Percentiles rank a stretch among this genome's conserved stretches.
Evolutionary conservation across 2,797 vertebrate species (phyloP).

Genomic region (Otolemur crassicaudatus): DNA sequence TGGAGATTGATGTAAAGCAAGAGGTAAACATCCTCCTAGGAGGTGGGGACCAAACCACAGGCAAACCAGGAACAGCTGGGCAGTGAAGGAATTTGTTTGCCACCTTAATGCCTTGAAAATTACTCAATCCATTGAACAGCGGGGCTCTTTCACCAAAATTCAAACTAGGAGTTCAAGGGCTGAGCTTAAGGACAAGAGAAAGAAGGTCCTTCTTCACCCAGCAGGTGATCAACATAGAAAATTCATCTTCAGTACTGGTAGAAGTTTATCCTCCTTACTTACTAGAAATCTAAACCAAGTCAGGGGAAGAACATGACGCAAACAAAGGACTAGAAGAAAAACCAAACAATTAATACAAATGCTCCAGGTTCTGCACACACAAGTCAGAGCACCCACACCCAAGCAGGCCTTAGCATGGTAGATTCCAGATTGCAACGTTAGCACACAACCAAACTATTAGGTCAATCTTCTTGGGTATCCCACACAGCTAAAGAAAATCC

Average conservation of each 20-base stretch:
- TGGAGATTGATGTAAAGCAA: background rate
- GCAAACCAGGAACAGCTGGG: background rate
- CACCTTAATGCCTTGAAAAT: background rate
- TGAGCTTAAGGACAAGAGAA: background rate
- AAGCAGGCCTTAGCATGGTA: background rate
- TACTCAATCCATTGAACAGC: background rate
- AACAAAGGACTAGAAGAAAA: background rate
- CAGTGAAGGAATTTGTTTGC: background rate
- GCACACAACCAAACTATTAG: background rate
- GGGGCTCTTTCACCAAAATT: background rate
- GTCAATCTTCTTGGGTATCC: background rate
- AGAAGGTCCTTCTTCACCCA: background rate
- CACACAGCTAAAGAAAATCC: background rate
- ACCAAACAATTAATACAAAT: background rate
- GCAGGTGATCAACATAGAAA: background rate
- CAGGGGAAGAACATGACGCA: background rate
- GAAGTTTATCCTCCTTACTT: background rate
- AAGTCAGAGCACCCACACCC: background rate
- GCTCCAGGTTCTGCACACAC: background rate
- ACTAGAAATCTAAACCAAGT: conserved; percentile 13
- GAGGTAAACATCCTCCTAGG: background rate
- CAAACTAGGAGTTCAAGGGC: background rate
- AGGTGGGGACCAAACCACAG: background rate
- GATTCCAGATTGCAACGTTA: background rate
- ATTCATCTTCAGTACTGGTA: background rate